phyloP scores from a whole-genome alignment of 1,140 invertebrate species.

The Hypothenemus hampei region DNA sequence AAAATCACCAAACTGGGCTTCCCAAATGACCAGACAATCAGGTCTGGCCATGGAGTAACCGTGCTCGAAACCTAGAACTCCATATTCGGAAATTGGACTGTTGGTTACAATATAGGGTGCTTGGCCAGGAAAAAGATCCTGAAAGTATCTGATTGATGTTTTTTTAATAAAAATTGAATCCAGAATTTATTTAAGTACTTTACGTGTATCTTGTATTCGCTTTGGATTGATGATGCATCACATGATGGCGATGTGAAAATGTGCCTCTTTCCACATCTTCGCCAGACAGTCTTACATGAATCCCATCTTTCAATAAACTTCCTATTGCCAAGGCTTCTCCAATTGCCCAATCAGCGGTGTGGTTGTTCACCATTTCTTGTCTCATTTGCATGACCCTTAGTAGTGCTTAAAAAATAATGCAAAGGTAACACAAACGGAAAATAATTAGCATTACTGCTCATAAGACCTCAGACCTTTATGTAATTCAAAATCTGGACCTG shows the following conservation, averaged over 20 bases:
- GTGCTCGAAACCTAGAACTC: slow-evolving; percentile 70
- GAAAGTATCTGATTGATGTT: slow-evolving; percentile 49
- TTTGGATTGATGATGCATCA: slow-evolving; percentile 72
- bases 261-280: slow-evolving; percentile 87
- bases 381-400: slow-evolving; percentile 56
- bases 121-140: slow-evolving; percentile 66
- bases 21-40: slow-evolving; percentile 78
- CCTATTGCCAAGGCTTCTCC: slow-evolving; percentile 80
- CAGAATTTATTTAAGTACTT: too few relatives aligned
- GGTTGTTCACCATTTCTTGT: slow-evolving; percentile 61
- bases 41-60: slow-evolving; percentile 84
- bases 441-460: neutral
- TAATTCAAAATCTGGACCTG: slow-evolving; percentile 46
- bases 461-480: slow-evolving; percentile 25
- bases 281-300: slow-evolving; percentile 64
- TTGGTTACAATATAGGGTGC: slow-evolving; percentile 74
- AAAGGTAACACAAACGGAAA: neutral
- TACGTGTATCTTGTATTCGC: slow-evolving; percentile 21
- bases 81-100: slow-evolving; percentile 77
- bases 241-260: slow-evolving; percentile 69
- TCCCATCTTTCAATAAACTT: slow-evolving; percentile 61
- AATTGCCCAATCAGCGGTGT: slow-evolving; percentile 76
- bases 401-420: slow-evolving; percentile 48
- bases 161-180: neutral
- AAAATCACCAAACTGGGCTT: slow-evolving; percentile 91